A percentile compares a stretch with the other conserved stretches of the same genome.
These are phyloP conservation scores for Loxodonta africana DNA, from an alignment of 2,113 vertebrate genomes.

Conservation along the genomic window DNA sequence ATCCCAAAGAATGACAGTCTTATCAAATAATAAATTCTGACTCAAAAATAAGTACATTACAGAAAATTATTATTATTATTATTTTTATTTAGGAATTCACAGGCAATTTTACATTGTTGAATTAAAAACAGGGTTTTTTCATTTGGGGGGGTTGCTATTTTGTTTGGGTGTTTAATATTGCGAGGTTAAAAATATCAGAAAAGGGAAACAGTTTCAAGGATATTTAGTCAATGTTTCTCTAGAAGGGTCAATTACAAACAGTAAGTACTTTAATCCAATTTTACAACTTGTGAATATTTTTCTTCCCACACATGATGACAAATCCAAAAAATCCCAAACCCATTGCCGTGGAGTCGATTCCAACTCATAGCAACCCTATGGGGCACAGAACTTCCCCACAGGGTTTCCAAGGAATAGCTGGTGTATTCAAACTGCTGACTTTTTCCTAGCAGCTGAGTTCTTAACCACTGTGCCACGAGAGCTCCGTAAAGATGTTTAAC, in stretches of 20 bases:
- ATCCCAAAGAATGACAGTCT: conserved; percentile 11
- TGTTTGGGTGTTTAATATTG: not conserved
- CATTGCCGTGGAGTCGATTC: too few relatives aligned
- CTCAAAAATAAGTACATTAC: not conserved
- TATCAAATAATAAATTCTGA: conserved; percentile 32
- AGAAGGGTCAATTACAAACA: not conserved
- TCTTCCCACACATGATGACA: not conserved
- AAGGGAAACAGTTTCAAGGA: conserved; percentile 8
- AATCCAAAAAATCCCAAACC: not conserved
- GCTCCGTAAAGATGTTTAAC: too few relatives aligned
- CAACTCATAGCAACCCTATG: too few relatives aligned
- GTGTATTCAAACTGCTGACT: too few relatives aligned
- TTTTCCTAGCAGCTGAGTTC: too few relatives aligned
- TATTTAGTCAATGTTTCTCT: conserved; percentile 42
- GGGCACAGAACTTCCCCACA: too few relatives aligned
- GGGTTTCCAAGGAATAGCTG: too few relatives aligned
- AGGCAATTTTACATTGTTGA: not conserved
- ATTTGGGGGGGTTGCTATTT: not conserved
- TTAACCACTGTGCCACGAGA: too few relatives aligned
- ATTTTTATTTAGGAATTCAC: conserved; percentile 11
- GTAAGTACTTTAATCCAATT: not conserved
- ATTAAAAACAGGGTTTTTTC: not conserved
- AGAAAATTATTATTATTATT: not conserved
- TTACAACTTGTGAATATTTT: conserved; percentile 34
- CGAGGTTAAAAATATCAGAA: conserved; percentile 12